Conservation (phyloP, 2,113 vertebrate genomes). For the Phoxinus phoxinus region DNA sequence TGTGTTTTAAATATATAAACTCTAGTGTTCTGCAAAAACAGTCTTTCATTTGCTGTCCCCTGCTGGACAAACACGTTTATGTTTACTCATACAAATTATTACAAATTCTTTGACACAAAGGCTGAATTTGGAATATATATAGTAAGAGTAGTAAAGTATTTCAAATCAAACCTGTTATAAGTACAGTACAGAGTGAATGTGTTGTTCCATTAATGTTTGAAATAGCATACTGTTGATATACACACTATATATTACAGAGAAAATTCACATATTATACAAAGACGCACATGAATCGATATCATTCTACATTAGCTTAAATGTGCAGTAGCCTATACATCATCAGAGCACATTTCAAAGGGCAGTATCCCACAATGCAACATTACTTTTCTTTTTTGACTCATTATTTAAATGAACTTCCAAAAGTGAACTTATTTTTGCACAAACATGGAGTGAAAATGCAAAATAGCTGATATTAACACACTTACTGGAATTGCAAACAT, state of each 20-base stretch:
- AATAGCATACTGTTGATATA: neutral
- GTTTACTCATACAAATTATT: no score
- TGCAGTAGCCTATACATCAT: no score
- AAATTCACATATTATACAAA: no score
- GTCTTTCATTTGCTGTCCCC: constrained; percentile 14
- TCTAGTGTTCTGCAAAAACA: neutral
- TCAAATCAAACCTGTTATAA: neutral
- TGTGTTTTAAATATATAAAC: neutral
- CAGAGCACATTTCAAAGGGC: neutral
- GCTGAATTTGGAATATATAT: neutral
- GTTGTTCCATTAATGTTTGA: neutral
- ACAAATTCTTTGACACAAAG: neutral
- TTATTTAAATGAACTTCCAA: neutral
- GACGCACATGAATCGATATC: neutral
- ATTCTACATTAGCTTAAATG: neutral
- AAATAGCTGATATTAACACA: neutral
- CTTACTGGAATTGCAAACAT: neutral
- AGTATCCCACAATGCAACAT: neutral
- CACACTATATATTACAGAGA: no score
- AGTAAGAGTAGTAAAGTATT: neutral
- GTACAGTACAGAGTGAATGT: neutral
- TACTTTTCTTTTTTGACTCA: neutral
- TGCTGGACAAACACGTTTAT: constrained; percentile 26
- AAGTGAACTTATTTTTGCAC: neutral
- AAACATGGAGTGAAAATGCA: neutral